Evolutionary conservation across 2,113 vertebrate genomes (phyloP), one percentile per base, ranked within the genome.

Genomic region (Tyrannus savana): DNA sequence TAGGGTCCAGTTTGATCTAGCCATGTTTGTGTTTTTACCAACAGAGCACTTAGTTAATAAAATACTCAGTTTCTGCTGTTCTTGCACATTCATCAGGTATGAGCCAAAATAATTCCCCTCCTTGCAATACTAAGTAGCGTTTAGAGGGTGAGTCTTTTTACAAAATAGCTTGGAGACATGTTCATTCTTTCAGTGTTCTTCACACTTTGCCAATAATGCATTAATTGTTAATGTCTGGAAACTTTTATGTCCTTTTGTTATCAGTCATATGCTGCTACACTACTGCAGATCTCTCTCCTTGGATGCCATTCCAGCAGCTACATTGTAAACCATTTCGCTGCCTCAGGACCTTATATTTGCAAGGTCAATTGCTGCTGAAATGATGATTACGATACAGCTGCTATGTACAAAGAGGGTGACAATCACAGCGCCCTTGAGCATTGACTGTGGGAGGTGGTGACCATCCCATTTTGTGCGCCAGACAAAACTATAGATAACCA

Each of bases 321-420:
- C 59, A 76, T 5, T 80, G 75, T 78, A 95, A 97, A 96, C 89
- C 14, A 93, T 90, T 90, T 93, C 92, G 78, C 71, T 89, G 88
- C 91, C 79, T 74, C 63, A 74, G 68, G 89, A 96, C 79, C 88
- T 90, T 90, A 44, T 62, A 96, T 92, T 92, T 94, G 85, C 95
- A 96, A 97, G 90, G 93, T 96, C 96, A 97, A 92, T 94, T 94
- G 92, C 79, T 84, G 66, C 37, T 92, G 88, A 96, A 96, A 95
- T 71, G 50, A 95, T 96, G 91, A 92, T 96, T 95, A 71, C 79
- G 93, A 64, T 87, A 86, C 92, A 94, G 92, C 92, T 92, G 75
- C 82, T 93, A 31, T 46, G 56, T 77, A 72, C 53, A 77, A 96
- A 90, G 76, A 50, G 52, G 64, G 42, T 95, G 92, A 75, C 82